Base-by-base conservation (phyloP, 2,888 invertebrate genomes). In the Brachycybe producta region DNA sequence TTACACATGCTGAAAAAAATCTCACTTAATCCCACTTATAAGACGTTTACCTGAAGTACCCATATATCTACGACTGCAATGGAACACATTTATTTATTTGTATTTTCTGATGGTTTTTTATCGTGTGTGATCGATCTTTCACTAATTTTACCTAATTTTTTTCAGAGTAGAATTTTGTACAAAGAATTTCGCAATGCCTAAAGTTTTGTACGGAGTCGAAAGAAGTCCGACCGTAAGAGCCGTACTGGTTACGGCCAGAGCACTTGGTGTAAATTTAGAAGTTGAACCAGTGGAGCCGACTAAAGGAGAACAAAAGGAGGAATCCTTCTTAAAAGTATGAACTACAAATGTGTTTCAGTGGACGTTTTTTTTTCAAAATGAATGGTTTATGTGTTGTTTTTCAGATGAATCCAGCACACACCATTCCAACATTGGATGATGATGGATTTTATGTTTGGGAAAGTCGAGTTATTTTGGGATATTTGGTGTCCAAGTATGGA, bases 371-470 rank as follows among this genome's bases (percentile, higher is more conserved):
- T 2, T 4, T 39, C 15, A 2, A 3, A 2, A n/a, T 2, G 3
- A 17, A 4, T 17, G 19, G 19, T n/a, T 19, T 3, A n/a, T 19
- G 13, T 19, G 3, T 3, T 13, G 23, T 42, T 42, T 26, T 26
- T n/a, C 13, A 44, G 44, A 44, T 44, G 44, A 44, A 44, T 19
- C 44, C 44, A 15, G 21, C 28, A n/a, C 28, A 32, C 32, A 3
- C 3, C 15, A 32, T 44, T 5, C 44, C 44, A 4, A 44, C 44
- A 13, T 19, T 44, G 5, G 44, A 44, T 32, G 44, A 44, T n/a
- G 32, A 44, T 32, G 44, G 44, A 28, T 44, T 44, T n/a, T 44
- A 44, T 21, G 15, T 44, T 2, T 32, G n/a, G n/a, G 44, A 44
- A 32, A 44, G 44, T 34, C 44, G 26, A 13, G 44, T 34, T 2